Conservation (phyloP, 2,797 vertebrate species). For the Melopsittacus undulatus region DNA sequence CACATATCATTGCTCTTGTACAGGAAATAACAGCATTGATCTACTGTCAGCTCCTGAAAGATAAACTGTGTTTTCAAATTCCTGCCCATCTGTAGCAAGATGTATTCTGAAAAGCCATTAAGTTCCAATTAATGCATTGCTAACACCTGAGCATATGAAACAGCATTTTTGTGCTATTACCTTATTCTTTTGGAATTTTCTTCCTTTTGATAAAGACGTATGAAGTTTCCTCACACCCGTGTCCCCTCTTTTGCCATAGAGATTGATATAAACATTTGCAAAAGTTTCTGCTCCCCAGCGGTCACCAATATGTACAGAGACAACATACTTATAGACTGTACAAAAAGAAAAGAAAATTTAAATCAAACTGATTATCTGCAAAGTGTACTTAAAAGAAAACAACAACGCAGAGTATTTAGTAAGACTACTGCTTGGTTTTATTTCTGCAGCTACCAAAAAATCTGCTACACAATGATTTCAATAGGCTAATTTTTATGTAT, state of each 20-base stretch:
- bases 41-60: neutral
- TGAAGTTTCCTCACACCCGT: slow-evolving; percentile 64
- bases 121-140: neutral
- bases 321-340: slow-evolving; percentile 63
- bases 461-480: neutral
- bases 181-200: slow-evolving; percentile 71
- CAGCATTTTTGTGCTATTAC: slow-evolving; percentile 1
- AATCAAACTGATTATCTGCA: neutral
- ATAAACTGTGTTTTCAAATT: neutral
- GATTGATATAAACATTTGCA: slow-evolving; percentile 66
- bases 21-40: neutral
- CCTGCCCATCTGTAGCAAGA: neutral
- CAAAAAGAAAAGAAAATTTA: neutral
- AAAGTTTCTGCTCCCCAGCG: slow-evolving; percentile 70
- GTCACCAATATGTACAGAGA: slow-evolving; percentile 64
- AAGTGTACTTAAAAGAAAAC: neutral
- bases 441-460: neutral
- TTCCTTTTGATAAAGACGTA: slow-evolving; percentile 41
- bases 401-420: neutral
- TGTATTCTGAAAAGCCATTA: neutral
- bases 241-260: slow-evolving; percentile 70
- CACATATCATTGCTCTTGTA: neutral
- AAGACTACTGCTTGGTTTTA: neutral
- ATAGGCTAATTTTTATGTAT: neutral
- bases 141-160: neutral